Conservation (phyloP, 2,888 invertebrate species). For the Diploptera punctata region DNA sequence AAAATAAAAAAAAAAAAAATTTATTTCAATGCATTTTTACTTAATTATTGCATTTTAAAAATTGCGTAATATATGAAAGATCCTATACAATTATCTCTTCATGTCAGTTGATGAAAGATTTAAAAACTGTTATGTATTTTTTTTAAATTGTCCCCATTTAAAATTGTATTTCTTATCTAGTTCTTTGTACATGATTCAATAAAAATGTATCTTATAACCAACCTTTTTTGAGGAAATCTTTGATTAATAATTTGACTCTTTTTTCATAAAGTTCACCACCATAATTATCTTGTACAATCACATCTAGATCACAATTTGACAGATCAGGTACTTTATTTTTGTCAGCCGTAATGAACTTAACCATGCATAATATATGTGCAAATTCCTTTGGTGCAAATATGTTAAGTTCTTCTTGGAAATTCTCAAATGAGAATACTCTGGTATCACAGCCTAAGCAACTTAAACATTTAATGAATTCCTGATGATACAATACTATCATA, state of each 20-base stretch:
- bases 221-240: slow-evolving; percentile 23
- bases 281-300: not conserved
- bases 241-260: slow-evolving; percentile 5
- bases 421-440: slow-evolving; percentile 52
- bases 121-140: no score
- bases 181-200: no score
- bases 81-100: no score
- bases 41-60: no score
- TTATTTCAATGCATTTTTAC: no score
- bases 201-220: slow-evolving; percentile 22
- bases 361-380: slow-evolving; percentile 59
- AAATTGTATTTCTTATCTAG: no score
- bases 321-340: slow-evolving; percentile 27
- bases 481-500: slow-evolving; percentile 61
- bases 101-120: no score
- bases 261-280: slow-evolving; percentile 5
- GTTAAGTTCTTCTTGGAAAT: slow-evolving; percentile 56
- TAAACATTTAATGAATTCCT: slow-evolving; percentile 57
- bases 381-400: slow-evolving; percentile 56
- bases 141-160: no score
- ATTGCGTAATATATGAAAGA: no score
- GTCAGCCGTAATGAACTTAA: slow-evolving; percentile 55
- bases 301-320: not conserved
- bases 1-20: no score
- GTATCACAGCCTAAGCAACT: slow-evolving; percentile 54